Base-by-base conservation (phyloP, 2,888 invertebrate species). In the Tortricodes alternella region DNA sequence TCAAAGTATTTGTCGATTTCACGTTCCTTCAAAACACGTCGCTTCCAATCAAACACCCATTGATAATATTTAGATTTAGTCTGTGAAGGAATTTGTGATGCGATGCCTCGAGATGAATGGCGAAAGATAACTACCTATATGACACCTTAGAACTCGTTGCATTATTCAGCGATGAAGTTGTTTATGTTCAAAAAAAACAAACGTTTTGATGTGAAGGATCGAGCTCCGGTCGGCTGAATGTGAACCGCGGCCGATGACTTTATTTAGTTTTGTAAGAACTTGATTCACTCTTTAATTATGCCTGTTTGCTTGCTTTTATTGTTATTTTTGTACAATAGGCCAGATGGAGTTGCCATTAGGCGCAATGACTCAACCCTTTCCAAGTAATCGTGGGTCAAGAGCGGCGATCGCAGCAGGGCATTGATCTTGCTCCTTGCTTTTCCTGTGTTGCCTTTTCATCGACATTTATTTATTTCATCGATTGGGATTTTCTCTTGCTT, bases 311-410 rank as follows among this genome's bases (percentile, higher is more conserved):
- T 24, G 46, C 38, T 53, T 53, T 46, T 13, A 34, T 46, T 24
- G 19, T 38, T 29, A 8, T 39, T 24, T 8, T n/a, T n/a, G 16
- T 29, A 46, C 44, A 15, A 48, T 24, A 39, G 48, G 34, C 21
- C 29, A 35, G 15, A 27, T 50, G 19, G 44, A 43, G 27, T 48
- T 29, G 44, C 27, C 63, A 60, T 64, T 64, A 63, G 53, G 53
- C 60, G 59, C 64, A 64, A 60, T 60, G 64, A 66, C 61, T 62
- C 64, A 70, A 75, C 68, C 65, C 62, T 68, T 67, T 52, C 60
- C 53, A 62, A 71, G 68, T 73, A 80, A 78, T 75, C 73, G 74
- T 74, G 78, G 80, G 80, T 80, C 76, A 76, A 66, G 70, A 66
- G 59, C 66, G 63, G 60, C 48, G 55, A 39, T 57, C 66, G 21